phyloP scores from a whole-genome alignment of 2,113 vertebrate genomes.

The Austrofundulus limnaeus region DNA sequence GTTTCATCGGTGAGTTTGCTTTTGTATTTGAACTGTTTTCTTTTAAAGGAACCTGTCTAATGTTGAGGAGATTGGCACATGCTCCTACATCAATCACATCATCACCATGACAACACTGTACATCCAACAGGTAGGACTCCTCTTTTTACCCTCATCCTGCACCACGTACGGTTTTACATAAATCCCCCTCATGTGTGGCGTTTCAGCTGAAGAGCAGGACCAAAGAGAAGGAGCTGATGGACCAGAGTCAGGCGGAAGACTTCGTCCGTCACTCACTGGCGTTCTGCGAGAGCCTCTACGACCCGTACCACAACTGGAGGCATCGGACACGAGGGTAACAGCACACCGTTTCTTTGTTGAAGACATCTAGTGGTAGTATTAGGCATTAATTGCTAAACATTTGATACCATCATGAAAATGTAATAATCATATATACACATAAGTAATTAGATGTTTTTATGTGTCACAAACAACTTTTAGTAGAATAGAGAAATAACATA shows the following conservation, averaged over 20 bases:
- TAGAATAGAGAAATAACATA: too few species aligned
- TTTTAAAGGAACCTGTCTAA: slow-evolving; percentile 91
- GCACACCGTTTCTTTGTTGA: not conserved
- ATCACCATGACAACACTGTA: slow-evolving; percentile 98
- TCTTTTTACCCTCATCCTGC: not conserved
- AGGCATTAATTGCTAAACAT: too few species aligned
- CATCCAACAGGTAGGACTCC: slow-evolving; percentile 88
- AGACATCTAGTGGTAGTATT: too few species aligned
- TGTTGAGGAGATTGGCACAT: slow-evolving; percentile 96
- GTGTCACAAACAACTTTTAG: too few species aligned
- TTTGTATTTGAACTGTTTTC: slow-evolving; percentile 12
- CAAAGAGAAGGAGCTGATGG: slow-evolving; percentile 96
- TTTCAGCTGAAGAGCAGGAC: slow-evolving; percentile 94
- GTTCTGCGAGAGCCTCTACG: slow-evolving; percentile 97
- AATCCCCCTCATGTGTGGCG: not conserved
- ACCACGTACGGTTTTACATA: too few species aligned
- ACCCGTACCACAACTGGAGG: slow-evolving; percentile 96
- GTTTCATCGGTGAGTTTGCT: too few species aligned
- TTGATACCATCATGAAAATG: too few species aligned
- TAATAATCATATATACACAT: too few species aligned
- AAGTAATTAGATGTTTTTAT: too few species aligned
- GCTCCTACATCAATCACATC: slow-evolving; percentile 96
- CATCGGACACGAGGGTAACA: slow-evolving; percentile 87
- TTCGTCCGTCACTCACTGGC: slow-evolving; percentile 94
- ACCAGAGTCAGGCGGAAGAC: slow-evolving; percentile 93